These are phyloP conservation scores for Gambusia holbrooki DNA, from an alignment of 2,113 vertebrate genomes.

Conservation along the genomic window DNA sequence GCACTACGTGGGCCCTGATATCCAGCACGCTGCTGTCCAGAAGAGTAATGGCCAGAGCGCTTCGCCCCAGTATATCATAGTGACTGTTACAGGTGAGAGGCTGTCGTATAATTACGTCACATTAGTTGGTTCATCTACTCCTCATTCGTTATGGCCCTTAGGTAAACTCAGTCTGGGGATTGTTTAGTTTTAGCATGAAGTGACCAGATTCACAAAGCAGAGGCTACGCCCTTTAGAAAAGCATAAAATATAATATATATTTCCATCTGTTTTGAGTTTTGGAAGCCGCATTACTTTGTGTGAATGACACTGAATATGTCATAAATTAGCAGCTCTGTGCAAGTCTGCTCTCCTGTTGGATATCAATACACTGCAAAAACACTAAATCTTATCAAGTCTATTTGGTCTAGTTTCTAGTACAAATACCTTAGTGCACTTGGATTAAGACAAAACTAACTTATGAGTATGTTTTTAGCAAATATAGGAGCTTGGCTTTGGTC, in stretches of 20 bases:
- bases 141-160: not conserved
- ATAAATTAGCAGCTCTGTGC: too few species aligned
- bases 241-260: not conserved
- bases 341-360: too few species aligned
- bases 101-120: not conserved
- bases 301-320: too few species aligned
- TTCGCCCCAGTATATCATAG: conserved; percentile 90
- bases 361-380: too few species aligned
- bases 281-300: not conserved
- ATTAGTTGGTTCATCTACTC: not conserved
- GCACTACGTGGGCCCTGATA: conserved; percentile 70
- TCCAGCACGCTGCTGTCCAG: conserved; percentile 71
- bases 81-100: conserved; percentile 89
- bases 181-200: not conserved
- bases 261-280: not conserved
- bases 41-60: conserved; percentile 75
- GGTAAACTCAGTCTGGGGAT: not conserved
- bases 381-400: too few species aligned
- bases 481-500: too few species aligned
- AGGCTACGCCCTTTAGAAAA: not conserved
- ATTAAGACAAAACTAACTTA: too few species aligned
- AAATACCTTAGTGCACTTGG: too few species aligned
- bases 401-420: too few species aligned
- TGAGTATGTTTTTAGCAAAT: too few species aligned
- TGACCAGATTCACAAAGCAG: not conserved